Evolutionary conservation across 2,797 vertebrate species (phyloP).

Genomic region (Phrynocephalus guinanensis): DNA sequence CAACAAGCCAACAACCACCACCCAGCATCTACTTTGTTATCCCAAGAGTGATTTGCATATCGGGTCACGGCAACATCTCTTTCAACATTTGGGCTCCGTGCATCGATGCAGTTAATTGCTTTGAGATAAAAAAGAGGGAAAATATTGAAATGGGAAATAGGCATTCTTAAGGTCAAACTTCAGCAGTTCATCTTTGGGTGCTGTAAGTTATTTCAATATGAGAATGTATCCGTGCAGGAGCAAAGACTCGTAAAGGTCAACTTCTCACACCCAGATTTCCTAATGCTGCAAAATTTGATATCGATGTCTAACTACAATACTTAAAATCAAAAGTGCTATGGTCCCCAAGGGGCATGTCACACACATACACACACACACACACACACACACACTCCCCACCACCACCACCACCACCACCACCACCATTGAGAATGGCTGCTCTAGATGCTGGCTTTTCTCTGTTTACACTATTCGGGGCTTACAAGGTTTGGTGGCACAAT

Average conservation of each 20-base stretch:
- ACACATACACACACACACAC: no score
- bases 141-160: neutral
- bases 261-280: neutral
- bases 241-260: neutral
- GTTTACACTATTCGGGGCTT: no score
- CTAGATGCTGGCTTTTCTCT: no score
- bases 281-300: neutral
- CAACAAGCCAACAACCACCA: neutral
- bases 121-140: slow-evolving; percentile 9
- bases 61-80: slow-evolving; percentile 59
- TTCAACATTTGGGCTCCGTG: neutral
- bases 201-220: neutral
- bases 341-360: no score
- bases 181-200: neutral
- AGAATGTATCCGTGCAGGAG: neutral
- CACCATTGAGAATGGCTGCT: no score
- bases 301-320: neutral
- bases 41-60: slow-evolving; percentile 69
- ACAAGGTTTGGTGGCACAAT: no score
- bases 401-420: no score
- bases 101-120: slow-evolving; percentile 30
- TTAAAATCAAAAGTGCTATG: neutral
- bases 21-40: slow-evolving; percentile 45
- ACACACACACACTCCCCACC: no score
- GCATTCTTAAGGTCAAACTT: neutral